These are phyloP conservation scores for Hydroisotoma schaefferi DNA, from an alignment of 2,888 invertebrate genomes.

Conservation along the genomic window DNA sequence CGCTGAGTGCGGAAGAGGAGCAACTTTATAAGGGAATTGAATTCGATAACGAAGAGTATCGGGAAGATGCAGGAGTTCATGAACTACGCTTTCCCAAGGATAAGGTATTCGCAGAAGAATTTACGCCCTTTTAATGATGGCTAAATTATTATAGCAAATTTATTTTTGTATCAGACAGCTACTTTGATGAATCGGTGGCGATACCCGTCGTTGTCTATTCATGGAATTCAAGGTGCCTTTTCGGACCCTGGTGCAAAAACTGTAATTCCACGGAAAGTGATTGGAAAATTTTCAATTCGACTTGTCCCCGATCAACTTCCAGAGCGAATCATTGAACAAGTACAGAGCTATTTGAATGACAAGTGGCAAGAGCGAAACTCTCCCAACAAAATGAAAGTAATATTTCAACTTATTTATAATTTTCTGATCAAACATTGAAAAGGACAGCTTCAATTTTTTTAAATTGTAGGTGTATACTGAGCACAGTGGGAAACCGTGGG, in stretches of 20 bases:
- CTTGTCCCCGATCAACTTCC: slow-evolving; percentile 86
- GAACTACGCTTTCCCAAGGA: slow-evolving; percentile 29
- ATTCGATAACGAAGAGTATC: slow-evolving; percentile 56
- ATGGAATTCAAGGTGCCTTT: slow-evolving; percentile 94
- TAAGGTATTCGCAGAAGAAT: slow-evolving; percentile 35
- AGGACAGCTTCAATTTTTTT: neutral
- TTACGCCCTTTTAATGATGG: neutral
- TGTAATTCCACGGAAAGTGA: slow-evolving; percentile 88
- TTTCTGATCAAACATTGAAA: neutral
- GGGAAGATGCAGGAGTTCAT: slow-evolving; percentile 31
- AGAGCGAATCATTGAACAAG: slow-evolving; percentile 73
- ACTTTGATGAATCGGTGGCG: slow-evolving; percentile 94
- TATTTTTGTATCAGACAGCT: slow-evolving; percentile 50
- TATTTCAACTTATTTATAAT: too few relatives aligned
- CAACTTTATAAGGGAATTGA: slow-evolving; percentile 76
- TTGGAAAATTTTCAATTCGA: slow-evolving; percentile 94
- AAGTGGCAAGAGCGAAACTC: slow-evolving; percentile 75
- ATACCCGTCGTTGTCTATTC: slow-evolving; percentile 86
- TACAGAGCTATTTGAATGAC: slow-evolving; percentile 70
- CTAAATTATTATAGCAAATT: neutral
- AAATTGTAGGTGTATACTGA: neutral
- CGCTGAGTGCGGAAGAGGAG: slow-evolving; percentile 66
- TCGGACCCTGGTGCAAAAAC: slow-evolving; percentile 91
- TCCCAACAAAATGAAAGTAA: slow-evolving; percentile 77
- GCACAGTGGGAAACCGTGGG: slow-evolving; percentile 1